Evolutionary conservation across 2,113 vertebrate genomes (phyloP).

Genomic region (Erythrocercus mccallii): DNA sequence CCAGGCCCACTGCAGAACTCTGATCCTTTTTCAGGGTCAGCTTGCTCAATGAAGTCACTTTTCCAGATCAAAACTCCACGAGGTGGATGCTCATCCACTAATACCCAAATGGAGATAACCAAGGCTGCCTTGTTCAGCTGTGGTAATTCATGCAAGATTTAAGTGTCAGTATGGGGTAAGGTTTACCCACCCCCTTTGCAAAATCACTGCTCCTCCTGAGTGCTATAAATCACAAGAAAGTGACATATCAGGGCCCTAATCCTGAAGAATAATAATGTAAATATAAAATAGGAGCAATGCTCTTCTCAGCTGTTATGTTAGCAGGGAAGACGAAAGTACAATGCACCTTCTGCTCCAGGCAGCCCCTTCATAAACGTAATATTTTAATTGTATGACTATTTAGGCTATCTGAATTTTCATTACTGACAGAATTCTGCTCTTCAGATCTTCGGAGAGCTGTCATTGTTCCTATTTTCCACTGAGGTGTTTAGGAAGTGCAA

Average conservation of each 20-base stretch:
- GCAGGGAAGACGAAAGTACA: background rate
- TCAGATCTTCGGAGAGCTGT: background rate
- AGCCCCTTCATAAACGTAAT: background rate
- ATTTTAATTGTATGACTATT: conserved; percentile 18
- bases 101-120: background rate
- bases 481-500: conserved; percentile 5
- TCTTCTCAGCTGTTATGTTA: background rate
- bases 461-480: background rate
- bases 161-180: background rate
- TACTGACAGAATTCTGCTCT: background rate
- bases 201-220: background rate
- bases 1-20: background rate
- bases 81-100: background rate
- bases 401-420: background rate
- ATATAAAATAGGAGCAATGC: background rate
- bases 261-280: background rate
- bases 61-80: background rate
- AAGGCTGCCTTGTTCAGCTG: background rate
- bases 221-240: background rate
- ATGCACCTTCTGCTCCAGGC: background rate
- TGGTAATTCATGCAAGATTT: background rate
- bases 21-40: background rate
- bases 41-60: background rate
- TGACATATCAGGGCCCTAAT: background rate
- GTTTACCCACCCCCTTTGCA: background rate